These are phyloP conservation scores for Typhlichthys subterraneus DNA, from an alignment of 2,797 vertebrate species.

Conservation along the genomic window DNA sequence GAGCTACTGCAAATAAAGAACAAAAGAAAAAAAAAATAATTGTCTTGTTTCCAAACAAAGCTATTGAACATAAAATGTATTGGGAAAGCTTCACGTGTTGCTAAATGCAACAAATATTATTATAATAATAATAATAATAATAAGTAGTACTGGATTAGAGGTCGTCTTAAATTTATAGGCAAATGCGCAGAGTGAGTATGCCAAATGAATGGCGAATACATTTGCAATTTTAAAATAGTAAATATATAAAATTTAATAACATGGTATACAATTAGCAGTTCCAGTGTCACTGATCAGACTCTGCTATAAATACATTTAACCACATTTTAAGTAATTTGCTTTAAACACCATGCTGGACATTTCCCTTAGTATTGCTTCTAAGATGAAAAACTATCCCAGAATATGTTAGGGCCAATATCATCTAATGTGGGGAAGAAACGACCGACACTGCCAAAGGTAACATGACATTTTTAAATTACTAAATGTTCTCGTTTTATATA, in stretches of 20 bases:
- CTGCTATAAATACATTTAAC: too few relatives aligned
- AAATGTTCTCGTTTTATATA: not conserved
- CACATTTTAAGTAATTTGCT: not conserved
- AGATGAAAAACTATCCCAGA: not conserved
- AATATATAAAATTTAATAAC: not conserved
- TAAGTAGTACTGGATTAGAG: not conserved
- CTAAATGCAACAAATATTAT: constrained; percentile 6
- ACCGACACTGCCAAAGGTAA: not conserved
- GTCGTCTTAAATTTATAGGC: not conserved
- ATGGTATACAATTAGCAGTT: constrained; percentile 6
- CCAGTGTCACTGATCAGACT: not conserved
- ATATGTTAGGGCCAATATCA: not conserved
- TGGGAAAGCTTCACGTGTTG: constrained; percentile 7
- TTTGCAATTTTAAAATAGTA: not conserved
- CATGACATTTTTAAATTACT: not conserved
- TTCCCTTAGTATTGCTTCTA: not conserved
- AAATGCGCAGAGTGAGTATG: not conserved
- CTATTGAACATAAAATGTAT: not conserved
- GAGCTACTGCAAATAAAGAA: constrained; percentile 86
- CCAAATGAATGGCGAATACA: constrained; percentile 10
- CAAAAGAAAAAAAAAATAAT: constrained; percentile 15
- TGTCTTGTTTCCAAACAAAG: constrained; percentile 24
- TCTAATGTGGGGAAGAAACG: too few relatives aligned
- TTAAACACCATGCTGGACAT: not conserved
- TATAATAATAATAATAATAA: too few relatives aligned